Conservation (phyloP, 2,888 invertebrate genomes). For the Arge pagana region DNA sequence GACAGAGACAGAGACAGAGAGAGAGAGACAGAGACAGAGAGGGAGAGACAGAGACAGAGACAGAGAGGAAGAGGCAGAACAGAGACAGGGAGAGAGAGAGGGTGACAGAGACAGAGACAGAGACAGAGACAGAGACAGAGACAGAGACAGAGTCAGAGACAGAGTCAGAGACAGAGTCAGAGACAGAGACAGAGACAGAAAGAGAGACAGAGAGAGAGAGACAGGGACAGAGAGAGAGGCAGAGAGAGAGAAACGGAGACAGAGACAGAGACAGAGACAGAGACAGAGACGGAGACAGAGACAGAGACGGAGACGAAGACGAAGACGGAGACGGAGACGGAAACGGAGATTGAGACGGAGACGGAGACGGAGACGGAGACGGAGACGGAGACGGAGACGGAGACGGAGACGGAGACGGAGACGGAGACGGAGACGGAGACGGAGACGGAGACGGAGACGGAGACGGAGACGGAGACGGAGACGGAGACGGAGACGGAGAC, state of each 20-base stretch:
- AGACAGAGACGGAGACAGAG: too few relatives aligned
- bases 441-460: neutral
- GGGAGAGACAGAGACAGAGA: neutral
- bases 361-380: neutral
- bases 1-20: neutral
- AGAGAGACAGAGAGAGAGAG: too few relatives aligned
- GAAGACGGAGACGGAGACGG: too few relatives aligned
- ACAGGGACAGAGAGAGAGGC: too few relatives aligned
- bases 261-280: too few relatives aligned
- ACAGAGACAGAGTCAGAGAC: neutral
- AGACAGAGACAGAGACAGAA: neutral
- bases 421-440: neutral
- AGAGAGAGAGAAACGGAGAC: too few relatives aligned
- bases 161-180: neutral
- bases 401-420: neutral
- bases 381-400: neutral
- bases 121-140: conserved; percentile 11
- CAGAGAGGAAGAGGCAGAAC: too few relatives aligned
- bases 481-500: neutral
- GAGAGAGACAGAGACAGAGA: neutral
- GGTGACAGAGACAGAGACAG: too few relatives aligned
- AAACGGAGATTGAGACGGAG: too few relatives aligned
- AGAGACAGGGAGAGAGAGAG: too few relatives aligned
- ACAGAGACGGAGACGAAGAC: too few relatives aligned
- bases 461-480: neutral